Percentiles rank a stretch among this genome's conserved stretches.
These are phyloP conservation scores for Lates calcarifer DNA, from an alignment of 2,113 vertebrate species.

Conservation along the genomic window DNA sequence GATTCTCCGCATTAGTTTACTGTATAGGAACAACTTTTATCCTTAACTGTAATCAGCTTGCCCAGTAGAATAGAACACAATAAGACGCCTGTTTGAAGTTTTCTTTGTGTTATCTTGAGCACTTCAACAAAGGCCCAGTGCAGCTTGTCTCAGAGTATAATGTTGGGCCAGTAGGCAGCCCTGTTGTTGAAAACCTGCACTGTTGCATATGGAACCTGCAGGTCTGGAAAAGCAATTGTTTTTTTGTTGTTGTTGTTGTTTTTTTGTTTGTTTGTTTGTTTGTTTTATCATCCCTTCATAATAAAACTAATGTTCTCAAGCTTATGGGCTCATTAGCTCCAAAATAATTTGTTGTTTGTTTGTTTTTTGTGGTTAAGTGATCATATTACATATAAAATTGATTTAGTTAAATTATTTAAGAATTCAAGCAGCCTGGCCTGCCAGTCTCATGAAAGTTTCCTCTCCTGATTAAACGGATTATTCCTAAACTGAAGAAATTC, in stretches of 20 bases:
- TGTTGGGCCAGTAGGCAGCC: conserved; percentile 59
- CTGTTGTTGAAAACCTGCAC: conserved; percentile 60
- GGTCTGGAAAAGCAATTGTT: conserved; percentile 60
- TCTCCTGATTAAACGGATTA: conserved; percentile 69
- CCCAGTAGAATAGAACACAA: conserved; percentile 82
- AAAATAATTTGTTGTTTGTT: conserved; percentile 61
- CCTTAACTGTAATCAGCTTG: conserved; percentile 83
- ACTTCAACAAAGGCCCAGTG: conserved; percentile 78
- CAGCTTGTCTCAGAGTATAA: conserved; percentile 62
- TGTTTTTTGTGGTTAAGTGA: conserved; percentile 54
- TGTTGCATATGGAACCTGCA: conserved; percentile 63
- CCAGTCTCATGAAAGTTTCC: conserved; percentile 47
- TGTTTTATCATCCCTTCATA: conserved; percentile 67
- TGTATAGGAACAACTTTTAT: conserved; percentile 84
- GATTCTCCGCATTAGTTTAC: conserved; percentile 84
- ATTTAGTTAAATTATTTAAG: conserved; percentile 69
- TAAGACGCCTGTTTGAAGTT: conserved; percentile 81
- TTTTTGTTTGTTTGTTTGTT: too few relatives aligned
- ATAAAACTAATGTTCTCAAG: conserved; percentile 46
- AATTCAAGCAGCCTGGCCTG: conserved; percentile 28
- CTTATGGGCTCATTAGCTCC: conserved; percentile 54
- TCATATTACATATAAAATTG: conserved; percentile 62
- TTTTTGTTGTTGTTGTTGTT: too few relatives aligned
- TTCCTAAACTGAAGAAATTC: conserved; percentile 75
- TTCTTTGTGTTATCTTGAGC: conserved; percentile 77